Evolutionary conservation across 2,888 invertebrate genomes (phyloP), one percentile per base, ranked within the genome.

Genomic region (Diogma glabrata): DNA sequence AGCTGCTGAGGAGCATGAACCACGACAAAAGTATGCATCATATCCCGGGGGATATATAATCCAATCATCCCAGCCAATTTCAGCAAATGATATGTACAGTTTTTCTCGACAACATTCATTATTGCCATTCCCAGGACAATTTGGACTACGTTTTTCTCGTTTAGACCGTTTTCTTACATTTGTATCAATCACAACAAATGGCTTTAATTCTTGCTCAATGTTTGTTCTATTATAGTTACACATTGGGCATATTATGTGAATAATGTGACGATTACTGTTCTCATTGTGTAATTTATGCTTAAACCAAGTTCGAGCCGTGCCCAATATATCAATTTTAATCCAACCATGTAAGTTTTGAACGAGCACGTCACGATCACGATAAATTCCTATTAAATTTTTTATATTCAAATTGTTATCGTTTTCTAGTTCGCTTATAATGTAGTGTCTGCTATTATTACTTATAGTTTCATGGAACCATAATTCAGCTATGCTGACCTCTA

Each of bases 21-120:
- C 91, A 52, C 84, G 82, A 64, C 91, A 91, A 71, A 88, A 90
- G 67, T 88, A 88, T 0, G 91, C 90, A 60, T 89, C 82, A 66
- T 90, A 91, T 1, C 87, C 88, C 12, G 76, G 74, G 0, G 91
- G 91, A 57, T 80, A 75, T 55, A 91, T 77, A 53, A 91, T 88
- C 90, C 90, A 91, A 65, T 88, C 84, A 58, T 82, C 81, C 91
- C 91, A 91, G 46, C 89, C 89, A 51, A 91, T 81, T 38, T 88
- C 87, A 54, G 79, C 79, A 64, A 91, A 91, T 56, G 84, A 84
- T 54, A 92, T 83, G 63, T 84, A 86, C 1, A 91, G 73, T 33
- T 83, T 82, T 64, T 90, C 89, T 12, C 88, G 72, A 64, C 91
- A 91, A 65, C 90, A 91, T 60, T 87, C 87, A 28, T 79, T 82